A percentile compares a stretch with the other conserved stretches of the same genome.
These are phyloP conservation scores for Amphipyra berbera DNA, from an alignment of 2,888 invertebrate genomes.

Conservation along the genomic window DNA sequence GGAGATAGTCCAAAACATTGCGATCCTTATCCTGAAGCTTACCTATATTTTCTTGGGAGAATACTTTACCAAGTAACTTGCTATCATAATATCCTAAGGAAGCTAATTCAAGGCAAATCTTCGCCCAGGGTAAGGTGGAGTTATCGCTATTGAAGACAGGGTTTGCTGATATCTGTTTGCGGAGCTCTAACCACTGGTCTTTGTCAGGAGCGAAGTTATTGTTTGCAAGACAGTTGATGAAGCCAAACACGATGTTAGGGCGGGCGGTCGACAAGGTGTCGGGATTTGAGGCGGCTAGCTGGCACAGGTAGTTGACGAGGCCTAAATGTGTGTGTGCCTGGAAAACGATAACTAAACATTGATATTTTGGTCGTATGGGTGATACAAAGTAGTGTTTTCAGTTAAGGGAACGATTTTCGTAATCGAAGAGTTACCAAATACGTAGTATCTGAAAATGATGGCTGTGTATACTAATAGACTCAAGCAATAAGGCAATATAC, in stretches of 20 bases:
- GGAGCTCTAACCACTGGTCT: constrained; percentile 85
- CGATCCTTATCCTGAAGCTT: constrained; percentile 75
- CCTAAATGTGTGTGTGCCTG: constrained; percentile 90
- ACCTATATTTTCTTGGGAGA: constrained; percentile 85
- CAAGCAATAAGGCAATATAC: too few relatives aligned
- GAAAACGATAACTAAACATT: constrained; percentile 21
- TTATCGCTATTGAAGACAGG: constrained; percentile 76
- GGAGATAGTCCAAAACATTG: constrained; percentile 83
- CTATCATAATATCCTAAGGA: constrained; percentile 90
- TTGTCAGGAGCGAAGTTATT: constrained; percentile 90
- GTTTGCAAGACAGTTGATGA: constrained; percentile 89
- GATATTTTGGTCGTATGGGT: too few relatives aligned
- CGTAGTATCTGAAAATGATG: too few relatives aligned
- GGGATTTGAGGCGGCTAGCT: constrained; percentile 81
- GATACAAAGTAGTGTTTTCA: too few relatives aligned
- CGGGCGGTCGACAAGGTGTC: constrained; percentile 76
- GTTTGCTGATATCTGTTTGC: constrained; percentile 79
- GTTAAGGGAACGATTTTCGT: too few relatives aligned
- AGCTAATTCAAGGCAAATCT: constrained; percentile 89
- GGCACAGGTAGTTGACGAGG: constrained; percentile 90
- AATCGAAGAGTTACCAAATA: too few relatives aligned
- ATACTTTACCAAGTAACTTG: constrained; percentile 85
- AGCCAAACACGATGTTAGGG: constrained; percentile 79
- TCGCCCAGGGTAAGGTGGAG: constrained; percentile 85
- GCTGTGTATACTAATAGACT: too few relatives aligned